A percentile compares a stretch with the other conserved stretches of the same genome.
These are phyloP conservation scores for Mystacornis crossleyi DNA, from an alignment of 2,113 vertebrate genomes.

Conservation along the genomic window DNA sequence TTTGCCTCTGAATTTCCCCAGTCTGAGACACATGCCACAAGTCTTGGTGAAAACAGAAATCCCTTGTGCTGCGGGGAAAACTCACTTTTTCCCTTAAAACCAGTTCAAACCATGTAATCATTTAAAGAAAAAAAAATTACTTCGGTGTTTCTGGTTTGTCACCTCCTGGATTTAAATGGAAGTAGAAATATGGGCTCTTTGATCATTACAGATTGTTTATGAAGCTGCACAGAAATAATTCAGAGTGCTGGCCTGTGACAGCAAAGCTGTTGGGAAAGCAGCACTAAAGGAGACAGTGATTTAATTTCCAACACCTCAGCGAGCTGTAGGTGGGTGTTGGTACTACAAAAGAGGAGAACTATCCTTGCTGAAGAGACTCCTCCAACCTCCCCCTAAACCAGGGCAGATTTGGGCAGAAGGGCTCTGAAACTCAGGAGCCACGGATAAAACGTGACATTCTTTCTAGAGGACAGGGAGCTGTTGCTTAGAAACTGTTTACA, in stretches of 20 bases:
- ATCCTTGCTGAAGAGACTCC: not conserved
- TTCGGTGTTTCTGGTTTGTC: not conserved
- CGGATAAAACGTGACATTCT: not conserved
- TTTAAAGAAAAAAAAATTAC: not conserved
- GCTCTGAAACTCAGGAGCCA: not conserved
- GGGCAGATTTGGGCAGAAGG: not conserved
- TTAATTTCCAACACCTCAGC: not conserved
- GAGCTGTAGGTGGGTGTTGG: not conserved
- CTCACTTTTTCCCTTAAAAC: not conserved
- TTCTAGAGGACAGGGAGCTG: slow-evolving; percentile 33
- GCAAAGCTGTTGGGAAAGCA: not conserved
- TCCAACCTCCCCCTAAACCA: not conserved
- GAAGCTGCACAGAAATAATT: not conserved
- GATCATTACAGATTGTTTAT: not conserved
- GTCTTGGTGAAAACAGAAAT: not conserved
- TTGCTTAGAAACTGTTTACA: slow-evolving; percentile 66
- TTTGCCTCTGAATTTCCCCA: not conserved
- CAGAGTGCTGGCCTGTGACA: not conserved
- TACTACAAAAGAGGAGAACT: not conserved
- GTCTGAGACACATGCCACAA: not conserved
- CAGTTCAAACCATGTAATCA: not conserved
- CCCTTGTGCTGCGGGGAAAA: not conserved
- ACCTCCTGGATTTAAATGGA: not conserved
- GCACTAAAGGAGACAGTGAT: not conserved
- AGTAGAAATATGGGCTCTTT: not conserved